Percentiles rank a stretch among this genome's conserved stretches.
Evolutionary conservation across 2,797 vertebrate genomes (phyloP).

Genomic region (Leucoraja ocellata): DNA sequence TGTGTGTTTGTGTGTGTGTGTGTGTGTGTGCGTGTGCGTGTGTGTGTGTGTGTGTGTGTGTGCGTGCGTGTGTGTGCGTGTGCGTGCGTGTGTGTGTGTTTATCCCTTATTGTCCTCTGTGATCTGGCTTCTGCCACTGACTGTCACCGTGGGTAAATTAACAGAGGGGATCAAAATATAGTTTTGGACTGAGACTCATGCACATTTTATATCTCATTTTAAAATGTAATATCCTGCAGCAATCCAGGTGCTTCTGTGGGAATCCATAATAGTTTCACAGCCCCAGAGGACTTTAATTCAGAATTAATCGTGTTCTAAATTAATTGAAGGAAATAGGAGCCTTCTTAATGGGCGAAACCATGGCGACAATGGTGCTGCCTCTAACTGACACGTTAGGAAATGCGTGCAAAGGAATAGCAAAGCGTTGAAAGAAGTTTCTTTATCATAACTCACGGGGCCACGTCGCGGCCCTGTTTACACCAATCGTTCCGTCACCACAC

Average conservation of each 20-base stretch:
- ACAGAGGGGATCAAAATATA: not conserved
- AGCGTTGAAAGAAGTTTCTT: not conserved
- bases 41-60: too few relatives aligned
- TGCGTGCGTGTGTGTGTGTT: too few relatives aligned
- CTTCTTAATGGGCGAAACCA: not conserved
- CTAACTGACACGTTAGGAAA: not conserved
- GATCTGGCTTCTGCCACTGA: not conserved
- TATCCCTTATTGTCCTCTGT: not conserved
- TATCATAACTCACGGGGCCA: not conserved
- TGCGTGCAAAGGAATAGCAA: not conserved
- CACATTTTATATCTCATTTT: not conserved
- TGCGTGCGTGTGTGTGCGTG: too few relatives aligned
- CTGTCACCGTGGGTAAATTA: not conserved
- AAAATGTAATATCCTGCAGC: not conserved
- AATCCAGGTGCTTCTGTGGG: not conserved
- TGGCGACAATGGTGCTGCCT: not conserved
- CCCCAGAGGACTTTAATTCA: not conserved
- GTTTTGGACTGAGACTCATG: not conserved
- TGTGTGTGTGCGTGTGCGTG: too few relatives aligned
- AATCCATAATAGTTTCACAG: not conserved
- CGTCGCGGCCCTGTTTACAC: too few relatives aligned
- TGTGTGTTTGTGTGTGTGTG: too few relatives aligned
- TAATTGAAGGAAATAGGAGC: not conserved
- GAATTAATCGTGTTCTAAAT: not conserved
- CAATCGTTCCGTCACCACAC: too few relatives aligned